Evolutionary conservation across 2,888 invertebrate species (phyloP).

Genomic region (Polydrusus pterygomalis): DNA sequence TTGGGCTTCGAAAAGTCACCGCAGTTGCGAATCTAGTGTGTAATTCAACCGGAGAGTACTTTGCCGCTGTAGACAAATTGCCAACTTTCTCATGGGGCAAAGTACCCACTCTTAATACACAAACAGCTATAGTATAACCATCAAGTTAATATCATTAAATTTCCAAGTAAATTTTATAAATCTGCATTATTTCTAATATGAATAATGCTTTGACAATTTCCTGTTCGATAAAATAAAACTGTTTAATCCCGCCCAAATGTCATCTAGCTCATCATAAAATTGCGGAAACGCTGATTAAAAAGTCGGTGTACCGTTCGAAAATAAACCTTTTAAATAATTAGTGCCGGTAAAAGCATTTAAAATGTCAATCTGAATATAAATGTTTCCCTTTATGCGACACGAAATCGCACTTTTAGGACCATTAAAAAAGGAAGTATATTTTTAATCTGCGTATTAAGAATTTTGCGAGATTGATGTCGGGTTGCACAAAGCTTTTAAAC

Average conservation of each 20-base stretch:
- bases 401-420: conserved; percentile 10
- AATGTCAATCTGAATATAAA: conserved; percentile 17
- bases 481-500: too few species aligned
- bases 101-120: too few species aligned
- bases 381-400: neutral
- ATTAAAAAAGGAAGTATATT: conserved; percentile 6
- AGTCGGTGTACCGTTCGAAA: conserved; percentile 5
- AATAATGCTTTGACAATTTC: neutral
- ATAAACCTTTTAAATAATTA: conserved; percentile 27
- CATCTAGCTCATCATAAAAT: conserved; percentile 6
- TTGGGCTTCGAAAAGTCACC: too few species aligned
- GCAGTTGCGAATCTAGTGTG: too few species aligned
- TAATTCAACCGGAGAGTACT: too few species aligned
- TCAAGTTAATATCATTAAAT: too few species aligned
- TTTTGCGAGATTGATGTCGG: neutral
- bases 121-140: too few species aligned
- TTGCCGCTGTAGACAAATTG: too few species aligned
- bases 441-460: neutral
- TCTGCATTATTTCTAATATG: too few species aligned
- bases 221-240: conserved; percentile 3
- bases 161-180: too few species aligned
- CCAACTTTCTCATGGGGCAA: too few species aligned
- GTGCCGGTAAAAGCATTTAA: conserved; percentile 8
- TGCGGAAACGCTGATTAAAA: conserved; percentile 7
- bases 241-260: conserved; percentile 4